Evolutionary conservation across 2,113 vertebrate species (phyloP), one percentile per base, ranked within the genome.

Genomic region (Microcebus jonahi): DNA sequence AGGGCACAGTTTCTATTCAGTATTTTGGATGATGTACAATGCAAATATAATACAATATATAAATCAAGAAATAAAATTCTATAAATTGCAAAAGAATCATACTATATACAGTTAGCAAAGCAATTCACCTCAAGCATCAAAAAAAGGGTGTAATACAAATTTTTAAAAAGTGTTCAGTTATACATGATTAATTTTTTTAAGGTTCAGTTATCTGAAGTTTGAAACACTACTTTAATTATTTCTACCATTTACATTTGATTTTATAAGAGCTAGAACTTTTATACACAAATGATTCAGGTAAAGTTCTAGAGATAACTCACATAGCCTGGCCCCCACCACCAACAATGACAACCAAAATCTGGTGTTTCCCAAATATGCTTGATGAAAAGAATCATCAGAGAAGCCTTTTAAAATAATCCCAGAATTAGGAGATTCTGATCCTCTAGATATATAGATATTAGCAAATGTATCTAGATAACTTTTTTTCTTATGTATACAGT

Each of bases 11-110:
- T 91, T 93, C 20, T 50, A 59, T 31, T 68, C 8, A 39, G 27
- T 70, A 63, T 86, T 92, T 94, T 80, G 27, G 53, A 23, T 91
- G 18, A 39, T 61, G n/a, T 34, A 67, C 8, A 59, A 71, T 61
- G 71, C 36, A 88, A 94, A 88, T 31, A 31, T 45, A 81, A 23
- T 80, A 70, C 50, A 59, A 36, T 39, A 59, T 68, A 53, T 39
- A 94, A 94, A 68, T 85, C 61, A 88, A 50, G 55, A 92, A 75
- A 34, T 53, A 75, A 80, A 89, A 68, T 68, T 53, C 18, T 68
- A 76, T 61, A 86, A 67, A 34, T 12, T 42, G 12, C 39, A 85
- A 82, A 90, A 6, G 50, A 84, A 76, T 65, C 36, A 68, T 39
- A 55, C 5, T 45, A 29, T 23, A 63, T n/a, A 68, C 10, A 67